Evolutionary conservation across 2,888 invertebrate species (phyloP).

Genomic region (Lysandra bellargus): DNA sequence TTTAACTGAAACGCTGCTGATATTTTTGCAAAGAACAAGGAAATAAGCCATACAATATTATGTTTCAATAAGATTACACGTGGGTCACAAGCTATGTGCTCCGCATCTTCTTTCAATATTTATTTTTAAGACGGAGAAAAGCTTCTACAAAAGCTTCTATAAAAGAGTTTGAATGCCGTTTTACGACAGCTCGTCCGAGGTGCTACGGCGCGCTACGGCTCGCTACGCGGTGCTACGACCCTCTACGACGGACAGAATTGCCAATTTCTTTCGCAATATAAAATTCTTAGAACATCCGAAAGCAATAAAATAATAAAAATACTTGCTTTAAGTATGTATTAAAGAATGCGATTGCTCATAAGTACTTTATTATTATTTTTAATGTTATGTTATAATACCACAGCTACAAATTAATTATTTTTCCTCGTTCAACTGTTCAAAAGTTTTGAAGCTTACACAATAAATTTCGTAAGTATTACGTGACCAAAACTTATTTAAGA

Average conservation of each 20-base stretch:
- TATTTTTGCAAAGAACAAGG: too few relatives aligned
- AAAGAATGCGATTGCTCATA: too few relatives aligned
- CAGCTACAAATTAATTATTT: too few relatives aligned
- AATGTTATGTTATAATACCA: not conserved
- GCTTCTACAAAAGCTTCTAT: not conserved
- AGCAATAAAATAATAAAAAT: not conserved
- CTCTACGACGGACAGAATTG: not conserved
- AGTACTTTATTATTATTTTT: not conserved
- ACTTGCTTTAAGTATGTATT: too few relatives aligned
- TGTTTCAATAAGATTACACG: too few relatives aligned
- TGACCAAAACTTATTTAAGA: constrained; percentile 14
- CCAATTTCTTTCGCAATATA: not conserved
- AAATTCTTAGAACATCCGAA: not conserved
- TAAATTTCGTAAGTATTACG: constrained; percentile 2
- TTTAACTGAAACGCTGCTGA: too few relatives aligned
- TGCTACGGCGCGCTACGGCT: not conserved
- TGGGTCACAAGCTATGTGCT: too few relatives aligned
- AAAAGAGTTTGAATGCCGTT: not conserved
- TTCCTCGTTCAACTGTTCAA: not conserved
- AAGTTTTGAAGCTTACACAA: not conserved
- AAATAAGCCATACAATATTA: too few relatives aligned
- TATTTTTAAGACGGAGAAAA: not conserved
- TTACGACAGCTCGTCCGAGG: not conserved
- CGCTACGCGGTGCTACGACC: not conserved
- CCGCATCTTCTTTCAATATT: not conserved